Base-by-base conservation (phyloP, 1,140 invertebrate species). In the Ceratina japonica region DNA sequence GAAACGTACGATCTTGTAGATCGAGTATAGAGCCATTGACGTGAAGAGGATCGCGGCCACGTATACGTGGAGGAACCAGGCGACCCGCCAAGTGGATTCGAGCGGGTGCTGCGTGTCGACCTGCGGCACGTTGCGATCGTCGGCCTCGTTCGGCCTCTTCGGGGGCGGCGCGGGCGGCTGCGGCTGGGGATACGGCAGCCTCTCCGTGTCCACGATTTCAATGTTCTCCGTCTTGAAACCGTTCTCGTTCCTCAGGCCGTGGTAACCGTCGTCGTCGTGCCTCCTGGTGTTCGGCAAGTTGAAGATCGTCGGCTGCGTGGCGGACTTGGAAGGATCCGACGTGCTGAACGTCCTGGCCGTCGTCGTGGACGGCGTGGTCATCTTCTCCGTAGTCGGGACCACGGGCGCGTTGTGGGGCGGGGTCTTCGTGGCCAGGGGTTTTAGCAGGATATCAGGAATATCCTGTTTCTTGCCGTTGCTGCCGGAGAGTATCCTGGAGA, bases 21-120 rank as follows among this genome's bases (percentile, higher is more conserved):
- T 95, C 1, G 96, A 97, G 88, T 96, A 97, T 1, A 97, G 93
- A 0, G 96, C 96, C 82, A 98, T 91, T 12, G 97, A 91, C 0
- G 96, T 95, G 87, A 98, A 98, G 83, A 97, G 93, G 16, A 95
- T 94, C 0, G 96, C 97, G 0, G 96, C 96, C 15, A 96, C 89
- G 92, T 98, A 98, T 1, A 98, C 95, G 87, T 98, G 97, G 16
- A 98, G 93, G 81, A 97, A 96, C 97, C 97, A 98, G 2, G 97
- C 96, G 83, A 97, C 95, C 0, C 95, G 94, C 95, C 96, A 96
- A 0, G 95, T 95, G 3, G 89, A 89, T 8, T 92, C 89, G 3
- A 90, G 31, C 0, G 89, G 87, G 75, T 91, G 88, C 8, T 91
- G 88, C 8, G 85, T 83, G 16, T 90, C 87, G 18, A 88, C 75